A percentile compares a stretch with the other conserved stretches of the same genome.
Evolutionary conservation across 2,113 vertebrate genomes (phyloP).

Genomic region (Macrotus californicus): DNA sequence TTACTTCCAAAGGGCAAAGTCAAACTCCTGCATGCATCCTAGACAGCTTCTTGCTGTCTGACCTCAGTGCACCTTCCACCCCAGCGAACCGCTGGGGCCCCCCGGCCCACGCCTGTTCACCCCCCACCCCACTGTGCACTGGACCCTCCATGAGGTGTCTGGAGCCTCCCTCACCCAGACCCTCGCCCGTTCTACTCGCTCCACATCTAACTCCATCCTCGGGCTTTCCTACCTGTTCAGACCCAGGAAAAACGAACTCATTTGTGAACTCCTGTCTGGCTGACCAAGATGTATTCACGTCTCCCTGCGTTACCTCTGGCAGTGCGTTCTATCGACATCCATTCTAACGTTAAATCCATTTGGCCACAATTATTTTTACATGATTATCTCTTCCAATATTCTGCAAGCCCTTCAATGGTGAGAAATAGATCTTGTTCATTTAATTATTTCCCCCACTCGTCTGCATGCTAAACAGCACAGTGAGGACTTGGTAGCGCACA

Average conservation of each 20-base stretch:
- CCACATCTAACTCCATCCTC: rapidly evolving
- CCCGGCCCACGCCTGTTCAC: rapidly evolving
- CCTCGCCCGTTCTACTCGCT: rapidly evolving
- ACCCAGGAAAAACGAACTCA: neutral
- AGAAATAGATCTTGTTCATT: neutral
- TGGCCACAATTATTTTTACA: neutral
- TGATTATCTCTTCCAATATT: neutral
- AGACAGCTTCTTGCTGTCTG: rapidly evolving
- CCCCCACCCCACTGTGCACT: neutral
- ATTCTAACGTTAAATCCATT: neutral
- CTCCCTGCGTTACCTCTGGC: neutral
- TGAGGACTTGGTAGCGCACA: rapidly evolving
- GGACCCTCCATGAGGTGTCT: neutral
- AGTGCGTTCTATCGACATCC: neutral
- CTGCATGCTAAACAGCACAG: no score
- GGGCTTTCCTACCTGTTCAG: neutral
- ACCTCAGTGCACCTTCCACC: neutral
- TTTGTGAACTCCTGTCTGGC: neutral
- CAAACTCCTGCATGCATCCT: neutral
- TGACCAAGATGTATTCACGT: neutral
- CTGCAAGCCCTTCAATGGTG: neutral
- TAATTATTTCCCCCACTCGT: neutral
- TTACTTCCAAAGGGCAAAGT: neutral
- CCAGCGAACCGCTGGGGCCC: neutral
- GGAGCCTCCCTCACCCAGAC: neutral